phyloP scores from a whole-genome alignment of 1,140 invertebrate species.

The Diachasma alloeum region DNA sequence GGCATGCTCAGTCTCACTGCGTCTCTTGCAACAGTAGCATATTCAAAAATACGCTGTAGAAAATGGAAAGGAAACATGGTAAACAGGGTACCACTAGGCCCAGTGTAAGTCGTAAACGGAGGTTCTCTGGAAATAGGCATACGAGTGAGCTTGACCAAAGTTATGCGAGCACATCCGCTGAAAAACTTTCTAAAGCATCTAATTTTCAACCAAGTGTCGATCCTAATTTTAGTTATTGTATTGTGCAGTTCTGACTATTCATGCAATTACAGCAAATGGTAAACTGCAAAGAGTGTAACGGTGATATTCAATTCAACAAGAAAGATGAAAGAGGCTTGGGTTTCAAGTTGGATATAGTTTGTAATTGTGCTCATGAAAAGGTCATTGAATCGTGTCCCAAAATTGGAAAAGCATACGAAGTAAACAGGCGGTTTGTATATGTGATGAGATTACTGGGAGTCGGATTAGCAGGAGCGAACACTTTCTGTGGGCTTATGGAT shows the following conservation, averaged over 20 bases:
- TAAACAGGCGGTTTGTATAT: constrained; percentile 37
- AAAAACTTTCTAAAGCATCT: too few species aligned
- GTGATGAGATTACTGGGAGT: constrained; percentile 37
- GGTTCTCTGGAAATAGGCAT: too few species aligned
- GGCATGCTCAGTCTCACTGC: too few species aligned
- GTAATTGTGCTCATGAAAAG: constrained; percentile 28
- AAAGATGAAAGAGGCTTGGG: constrained; percentile 31
- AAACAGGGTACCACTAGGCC: too few species aligned
- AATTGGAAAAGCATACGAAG: constrained; percentile 37
- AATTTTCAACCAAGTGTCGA: too few species aligned
- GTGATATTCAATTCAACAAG: constrained; percentile 32
- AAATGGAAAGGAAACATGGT: too few species aligned
- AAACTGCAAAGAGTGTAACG: constrained; percentile 34
- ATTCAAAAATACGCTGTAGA: too few species aligned
- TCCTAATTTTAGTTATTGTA: neutral
- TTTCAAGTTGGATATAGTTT: constrained; percentile 32
- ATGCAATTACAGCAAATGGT: constrained; percentile 21
- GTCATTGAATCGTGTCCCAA: constrained; percentile 32
- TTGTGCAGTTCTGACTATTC: constrained; percentile 30
- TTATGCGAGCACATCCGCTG: too few species aligned
- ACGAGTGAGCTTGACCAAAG: too few species aligned
- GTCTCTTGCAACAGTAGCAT: too few species aligned
- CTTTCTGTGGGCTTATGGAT: constrained; percentile 39
- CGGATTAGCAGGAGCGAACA: constrained; percentile 30
- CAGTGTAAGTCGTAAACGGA: too few species aligned